phyloP scores from a whole-genome alignment of 2,113 vertebrate species.

The Cavia aperea region DNA sequence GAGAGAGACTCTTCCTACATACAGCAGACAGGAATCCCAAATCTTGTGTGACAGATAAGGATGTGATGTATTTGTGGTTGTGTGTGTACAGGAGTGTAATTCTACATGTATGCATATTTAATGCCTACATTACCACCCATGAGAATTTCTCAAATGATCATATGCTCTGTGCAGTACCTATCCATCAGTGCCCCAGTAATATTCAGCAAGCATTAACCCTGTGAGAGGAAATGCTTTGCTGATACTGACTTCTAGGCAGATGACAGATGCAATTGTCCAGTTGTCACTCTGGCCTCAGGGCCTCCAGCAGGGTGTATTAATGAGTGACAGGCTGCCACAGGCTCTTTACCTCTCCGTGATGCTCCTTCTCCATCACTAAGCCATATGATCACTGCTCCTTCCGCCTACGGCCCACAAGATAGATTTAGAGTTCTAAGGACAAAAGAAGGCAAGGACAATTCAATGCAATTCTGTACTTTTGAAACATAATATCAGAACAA shows the following conservation, averaged over 20 bases:
- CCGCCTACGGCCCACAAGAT: neutral
- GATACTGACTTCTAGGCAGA: neutral
- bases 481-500: neutral
- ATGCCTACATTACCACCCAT: neutral
- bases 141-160: neutral
- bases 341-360: neutral
- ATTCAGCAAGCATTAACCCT: slow-evolving; percentile 32
- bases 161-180: neutral
- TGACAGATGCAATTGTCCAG: slow-evolving; percentile 28
- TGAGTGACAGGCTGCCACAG: slow-evolving; percentile 1
- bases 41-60: neutral
- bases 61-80: neutral
- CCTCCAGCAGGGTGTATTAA: slow-evolving; percentile 6
- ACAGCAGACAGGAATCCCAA: neutral
- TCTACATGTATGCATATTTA: neutral
- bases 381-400: neutral
- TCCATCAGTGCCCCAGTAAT: neutral
- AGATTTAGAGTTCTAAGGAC: neutral
- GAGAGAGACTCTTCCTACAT: neutral
- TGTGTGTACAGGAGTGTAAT: neutral
- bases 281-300: slow-evolving; percentile 35
- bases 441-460: neutral
- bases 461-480: neutral
- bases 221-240: slow-evolving; percentile 25
- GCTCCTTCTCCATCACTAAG: slow-evolving; percentile 4